Evolutionary conservation across 2,113 vertebrate genomes (phyloP).

Genomic region (Notarius lentiginosus): DNA sequence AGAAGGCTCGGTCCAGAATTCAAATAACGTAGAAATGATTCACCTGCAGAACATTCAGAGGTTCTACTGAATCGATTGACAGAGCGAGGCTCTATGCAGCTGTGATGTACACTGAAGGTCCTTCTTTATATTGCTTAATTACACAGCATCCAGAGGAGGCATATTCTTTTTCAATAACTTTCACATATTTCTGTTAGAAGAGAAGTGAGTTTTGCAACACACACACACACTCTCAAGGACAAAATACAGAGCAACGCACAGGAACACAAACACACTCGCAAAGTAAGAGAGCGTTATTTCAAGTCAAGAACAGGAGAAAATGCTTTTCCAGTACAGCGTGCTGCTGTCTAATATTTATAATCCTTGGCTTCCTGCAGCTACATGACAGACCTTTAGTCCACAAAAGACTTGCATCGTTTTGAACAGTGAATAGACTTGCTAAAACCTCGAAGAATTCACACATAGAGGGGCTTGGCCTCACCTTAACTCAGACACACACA

Average conservation of each 20-base stretch:
- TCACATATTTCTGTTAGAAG: neutral
- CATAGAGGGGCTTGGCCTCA: neutral
- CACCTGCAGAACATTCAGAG: neutral
- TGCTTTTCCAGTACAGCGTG: neutral
- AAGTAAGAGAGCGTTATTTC: neutral
- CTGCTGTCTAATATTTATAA: neutral
- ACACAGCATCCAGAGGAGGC: neutral
- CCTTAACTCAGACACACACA: too few relatives aligned
- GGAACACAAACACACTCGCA: neutral
- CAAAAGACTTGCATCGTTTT: neutral
- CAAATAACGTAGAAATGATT: neutral
- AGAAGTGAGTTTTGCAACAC: neutral
- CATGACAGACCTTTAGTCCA: neutral
- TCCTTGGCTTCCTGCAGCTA: neutral
- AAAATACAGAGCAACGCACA: neutral
- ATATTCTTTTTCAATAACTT: neutral
- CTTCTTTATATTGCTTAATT: slow-evolving; percentile 3
- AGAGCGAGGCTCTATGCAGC: neutral
- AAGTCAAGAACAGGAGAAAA: neutral
- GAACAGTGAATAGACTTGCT: neutral
- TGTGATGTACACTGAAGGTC: neutral
- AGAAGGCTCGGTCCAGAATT: neutral
- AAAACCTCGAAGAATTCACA: neutral
- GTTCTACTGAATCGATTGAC: neutral
- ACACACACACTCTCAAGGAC: slow-evolving; percentile 5